These are phyloP conservation scores for Leptinotarsa lineolata DNA, from an alignment of 1,140 invertebrate species.

Conservation along the genomic window DNA sequence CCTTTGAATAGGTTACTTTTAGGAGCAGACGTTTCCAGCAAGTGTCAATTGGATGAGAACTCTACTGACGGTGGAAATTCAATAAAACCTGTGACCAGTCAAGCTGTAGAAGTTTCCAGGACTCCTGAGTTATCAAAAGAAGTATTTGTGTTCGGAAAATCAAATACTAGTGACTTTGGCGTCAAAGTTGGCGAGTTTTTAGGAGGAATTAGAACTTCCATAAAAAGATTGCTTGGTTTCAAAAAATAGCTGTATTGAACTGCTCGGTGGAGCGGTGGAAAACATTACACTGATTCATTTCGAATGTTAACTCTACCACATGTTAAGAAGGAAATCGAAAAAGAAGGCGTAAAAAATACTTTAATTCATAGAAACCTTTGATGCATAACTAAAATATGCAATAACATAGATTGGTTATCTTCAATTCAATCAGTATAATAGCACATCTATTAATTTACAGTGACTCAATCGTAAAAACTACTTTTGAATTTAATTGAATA, in stretches of 20 bases:
- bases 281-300: background rate
- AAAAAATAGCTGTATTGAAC: conserved; percentile 19
- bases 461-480: too few relatives aligned
- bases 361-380: too few relatives aligned
- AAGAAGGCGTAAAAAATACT: too few relatives aligned
- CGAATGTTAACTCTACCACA: too few relatives aligned
- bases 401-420: too few relatives aligned
- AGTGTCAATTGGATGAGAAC: background rate
- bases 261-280: background rate
- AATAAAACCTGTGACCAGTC: background rate
- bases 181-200: conserved; percentile 40
- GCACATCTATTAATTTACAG: too few relatives aligned
- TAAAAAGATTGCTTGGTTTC: conserved; percentile 44
- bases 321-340: too few relatives aligned
- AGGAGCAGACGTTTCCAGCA: background rate
- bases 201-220: conserved; percentile 32
- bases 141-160: conserved; percentile 42
- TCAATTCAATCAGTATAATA: too few relatives aligned
- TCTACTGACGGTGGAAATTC: background rate
- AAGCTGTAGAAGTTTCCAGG: conserved; percentile 11
- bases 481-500: too few relatives aligned
- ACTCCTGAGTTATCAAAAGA: conserved; percentile 27
- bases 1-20: background rate
- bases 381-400: too few relatives aligned
- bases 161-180: conserved; percentile 30